Base-by-base conservation (phyloP, 1,140 invertebrate genomes). In the Eumaeus atala region DNA sequence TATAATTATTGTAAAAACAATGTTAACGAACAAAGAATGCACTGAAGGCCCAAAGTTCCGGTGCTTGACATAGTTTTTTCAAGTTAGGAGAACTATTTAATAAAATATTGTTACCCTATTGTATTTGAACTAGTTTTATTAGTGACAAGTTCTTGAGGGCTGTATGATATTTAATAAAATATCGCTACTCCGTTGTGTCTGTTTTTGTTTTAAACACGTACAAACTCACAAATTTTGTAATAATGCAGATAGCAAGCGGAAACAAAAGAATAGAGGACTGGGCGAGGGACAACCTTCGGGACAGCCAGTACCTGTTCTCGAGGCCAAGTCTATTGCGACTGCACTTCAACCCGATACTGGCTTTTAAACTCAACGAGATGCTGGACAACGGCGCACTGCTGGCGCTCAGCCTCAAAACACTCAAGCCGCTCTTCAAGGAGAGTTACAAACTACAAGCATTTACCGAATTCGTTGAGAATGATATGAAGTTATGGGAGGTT, bases 381-480 rank as follows among this genome's bases (percentile, higher is more conserved):
- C 82, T 96, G 10, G 91, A 90, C 28, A 93, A 95, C 66, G 94
- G 95, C 67, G 94, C 95, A 0, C 85, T 96, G 18, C 79, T 96
- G 11, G 92, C 94, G 65, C 77, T 96, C 6, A 90, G 94, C 44
- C 75, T 96, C 33, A 92, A 92, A 60, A 93, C 93, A 9, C 77
- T 96, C 17, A 90, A 90, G 21, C 91, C 93, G 0, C 87, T 93
- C 3, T 95, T 96, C 64, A 92, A 91, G 61, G 91, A 95, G 62
- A 76, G 84, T n/a, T 69, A 85, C 1, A 92, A 92, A 69, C 87
- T 90, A 54, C 87, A 91, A 36, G 95, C 91, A 91, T 96, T 93
- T 74, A 89, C 92, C 18, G 93, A 96, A 84, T 92, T 95, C n/a
- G 90, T 96, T 36, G 94, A 95, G 72, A 96, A 96, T 79, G 93